Conservation (phyloP, 2,888 invertebrate genomes). For the Lochmaea crataegi region DNA sequence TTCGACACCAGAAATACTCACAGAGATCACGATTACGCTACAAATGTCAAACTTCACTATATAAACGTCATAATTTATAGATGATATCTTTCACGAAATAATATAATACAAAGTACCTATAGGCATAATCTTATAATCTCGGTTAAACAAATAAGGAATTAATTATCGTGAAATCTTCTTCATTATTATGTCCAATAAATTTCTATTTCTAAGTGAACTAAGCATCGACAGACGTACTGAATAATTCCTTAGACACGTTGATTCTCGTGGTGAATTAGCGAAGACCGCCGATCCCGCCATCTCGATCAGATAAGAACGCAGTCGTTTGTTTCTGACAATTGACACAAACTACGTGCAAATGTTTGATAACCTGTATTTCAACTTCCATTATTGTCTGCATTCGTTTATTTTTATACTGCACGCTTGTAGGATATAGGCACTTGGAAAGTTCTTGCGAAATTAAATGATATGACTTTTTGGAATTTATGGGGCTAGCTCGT, state of each 20-base stretch:
- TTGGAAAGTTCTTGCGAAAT: conserved; percentile 50
- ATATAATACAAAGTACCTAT: background rate
- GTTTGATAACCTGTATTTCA: conserved; percentile 63
- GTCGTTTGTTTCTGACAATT: conserved; percentile 62
- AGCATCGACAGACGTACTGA: conserved; percentile 38
- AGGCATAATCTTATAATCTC: background rate
- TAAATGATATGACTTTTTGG: conserved; percentile 52
- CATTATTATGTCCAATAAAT: conserved; percentile 42
- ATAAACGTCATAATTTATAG: too few relatives aligned
- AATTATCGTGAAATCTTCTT: conserved; percentile 29
- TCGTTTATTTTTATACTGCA: conserved; percentile 52
- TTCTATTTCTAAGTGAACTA: conserved; percentile 41
- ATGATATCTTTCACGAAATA: too few relatives aligned
- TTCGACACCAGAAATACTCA: too few relatives aligned
- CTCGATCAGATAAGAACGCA: conserved; percentile 59
- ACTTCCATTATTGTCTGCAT: conserved; percentile 61
- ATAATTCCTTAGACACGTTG: conserved; percentile 39
- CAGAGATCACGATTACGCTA: too few relatives aligned
- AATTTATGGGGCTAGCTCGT: conserved; percentile 48
- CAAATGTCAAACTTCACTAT: too few relatives aligned
- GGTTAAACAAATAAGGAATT: background rate
- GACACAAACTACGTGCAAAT: conserved; percentile 63
- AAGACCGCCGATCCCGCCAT: conserved; percentile 53
- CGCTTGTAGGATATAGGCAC: conserved; percentile 48
- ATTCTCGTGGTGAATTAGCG: conserved; percentile 45